These are phyloP conservation scores for Dysdera silvatica DNA, from an alignment of 1,140 invertebrate species.

Conservation along the genomic window DNA sequence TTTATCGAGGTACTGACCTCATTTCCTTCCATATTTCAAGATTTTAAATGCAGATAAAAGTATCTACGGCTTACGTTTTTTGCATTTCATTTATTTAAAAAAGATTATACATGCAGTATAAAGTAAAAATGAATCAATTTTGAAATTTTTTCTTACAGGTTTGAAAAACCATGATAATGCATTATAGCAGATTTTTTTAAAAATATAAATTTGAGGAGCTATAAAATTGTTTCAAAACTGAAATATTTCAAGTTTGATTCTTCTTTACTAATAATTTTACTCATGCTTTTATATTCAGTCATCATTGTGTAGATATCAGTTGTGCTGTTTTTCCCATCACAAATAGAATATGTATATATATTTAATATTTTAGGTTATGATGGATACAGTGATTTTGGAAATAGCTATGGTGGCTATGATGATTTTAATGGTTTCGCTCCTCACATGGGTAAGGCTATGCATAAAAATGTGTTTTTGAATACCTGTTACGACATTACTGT, in stretches of 20 bases:
- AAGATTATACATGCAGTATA: neutral
- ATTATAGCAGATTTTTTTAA: too few relatives aligned
- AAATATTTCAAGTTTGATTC: neutral
- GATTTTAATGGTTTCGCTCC: constrained; percentile 13
- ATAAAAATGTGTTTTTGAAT: too few relatives aligned
- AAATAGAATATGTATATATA: too few relatives aligned
- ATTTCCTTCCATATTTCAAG: neutral
- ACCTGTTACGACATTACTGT: too few relatives aligned
- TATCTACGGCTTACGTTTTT: neutral
- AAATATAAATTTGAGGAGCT: too few relatives aligned
- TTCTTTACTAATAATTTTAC: neutral
- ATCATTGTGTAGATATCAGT: neutral
- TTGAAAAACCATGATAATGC: too few relatives aligned
- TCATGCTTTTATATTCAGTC: neutral
- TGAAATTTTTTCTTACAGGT: too few relatives aligned
- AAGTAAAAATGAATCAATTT: too few relatives aligned
- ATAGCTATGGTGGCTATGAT: constrained; percentile 26
- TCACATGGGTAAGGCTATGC: constrained; percentile 9
- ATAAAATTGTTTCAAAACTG: too few relatives aligned
- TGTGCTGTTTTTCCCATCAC: too few relatives aligned
- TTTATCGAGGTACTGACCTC: constrained; percentile 3
- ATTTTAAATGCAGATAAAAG: neutral
- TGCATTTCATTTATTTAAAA: neutral
- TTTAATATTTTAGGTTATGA: constrained; percentile 19
- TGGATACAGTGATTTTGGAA: constrained; percentile 27